Percentiles rank a stretch among this genome's conserved stretches.
Evolutionary conservation across 2,113 vertebrate species (phyloP).

Genomic region (Anarhynchus alexandrinus): DNA sequence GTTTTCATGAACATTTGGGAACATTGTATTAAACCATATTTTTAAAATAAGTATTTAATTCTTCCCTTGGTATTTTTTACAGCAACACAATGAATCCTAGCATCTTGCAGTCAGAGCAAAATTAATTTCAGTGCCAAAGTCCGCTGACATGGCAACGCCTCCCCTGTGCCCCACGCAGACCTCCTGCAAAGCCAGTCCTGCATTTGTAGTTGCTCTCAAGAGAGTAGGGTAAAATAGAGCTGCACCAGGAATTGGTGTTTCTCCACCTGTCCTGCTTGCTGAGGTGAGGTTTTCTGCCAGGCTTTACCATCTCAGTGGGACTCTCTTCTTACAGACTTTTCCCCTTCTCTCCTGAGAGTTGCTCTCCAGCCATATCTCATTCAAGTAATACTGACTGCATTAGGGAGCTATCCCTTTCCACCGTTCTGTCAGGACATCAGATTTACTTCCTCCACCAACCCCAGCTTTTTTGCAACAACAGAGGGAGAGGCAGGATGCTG

Average conservation of each 20-base stretch:
- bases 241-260: background rate
- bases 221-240: background rate
- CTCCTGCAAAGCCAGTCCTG: background rate
- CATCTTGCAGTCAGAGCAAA: background rate
- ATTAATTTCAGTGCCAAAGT: background rate
- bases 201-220: background rate
- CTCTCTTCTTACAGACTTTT: background rate
- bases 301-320: background rate
- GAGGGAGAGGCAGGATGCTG: background rate
- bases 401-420: background rate
- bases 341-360: background rate
- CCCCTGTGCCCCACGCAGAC: fast-evolving
- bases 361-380: background rate
- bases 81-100: background rate
- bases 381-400: background rate
- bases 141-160: background rate
- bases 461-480: background rate
- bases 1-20: background rate
- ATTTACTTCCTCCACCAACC: background rate
- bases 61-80: background rate
- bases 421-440: background rate
- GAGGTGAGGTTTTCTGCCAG: background rate
- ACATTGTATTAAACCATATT: background rate
- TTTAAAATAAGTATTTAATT: background rate
- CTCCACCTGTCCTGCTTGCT: background rate